phyloP scores from a whole-genome alignment of 1,140 invertebrate genomes.

The Sycophaga agraensis region DNA sequence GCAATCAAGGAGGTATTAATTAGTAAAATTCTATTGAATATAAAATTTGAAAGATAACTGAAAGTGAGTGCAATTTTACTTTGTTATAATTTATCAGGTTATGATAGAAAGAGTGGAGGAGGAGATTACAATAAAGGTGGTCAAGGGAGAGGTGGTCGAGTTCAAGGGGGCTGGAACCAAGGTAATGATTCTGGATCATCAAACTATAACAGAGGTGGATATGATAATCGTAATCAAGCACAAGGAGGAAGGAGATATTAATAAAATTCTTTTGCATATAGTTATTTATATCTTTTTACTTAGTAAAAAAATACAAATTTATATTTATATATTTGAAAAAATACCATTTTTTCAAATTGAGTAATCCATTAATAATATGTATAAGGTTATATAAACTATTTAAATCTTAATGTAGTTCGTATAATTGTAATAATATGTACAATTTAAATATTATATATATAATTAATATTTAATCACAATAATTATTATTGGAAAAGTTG shows the following conservation, averaged over 20 bases:
- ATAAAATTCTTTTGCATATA: background rate
- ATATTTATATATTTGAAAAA: background rate
- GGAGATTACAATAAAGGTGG: slow-evolving; percentile 30
- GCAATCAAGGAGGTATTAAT: slow-evolving; percentile 21
- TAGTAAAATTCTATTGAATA: slow-evolving; percentile 16
- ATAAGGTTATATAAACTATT: background rate
- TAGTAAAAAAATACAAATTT: slow-evolving; percentile 11
- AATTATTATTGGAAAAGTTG: slow-evolving; percentile 26
- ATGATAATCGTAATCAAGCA: slow-evolving; percentile 29
- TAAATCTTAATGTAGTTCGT: slow-evolving; percentile 1
- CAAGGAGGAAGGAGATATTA: slow-evolving; percentile 34
- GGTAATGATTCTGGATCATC: slow-evolving; percentile 30
- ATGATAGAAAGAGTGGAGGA: slow-evolving; percentile 27
- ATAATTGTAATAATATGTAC: slow-evolving; percentile 6
- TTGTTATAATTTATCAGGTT: background rate
- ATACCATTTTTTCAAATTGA: slow-evolving; percentile 1
- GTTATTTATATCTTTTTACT: background rate
- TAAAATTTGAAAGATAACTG: background rate
- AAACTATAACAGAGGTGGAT: slow-evolving; percentile 40
- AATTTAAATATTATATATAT: slow-evolving; percentile 3
- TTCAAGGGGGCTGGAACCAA: slow-evolving; percentile 54
- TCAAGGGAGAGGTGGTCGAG: slow-evolving; percentile 42
- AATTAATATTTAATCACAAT: slow-evolving; percentile 2
- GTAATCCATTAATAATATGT: background rate
- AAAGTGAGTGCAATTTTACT: background rate